These are phyloP conservation scores for Melinaea menophilus DNA, from an alignment of 2,888 invertebrate genomes.

Conservation along the genomic window DNA sequence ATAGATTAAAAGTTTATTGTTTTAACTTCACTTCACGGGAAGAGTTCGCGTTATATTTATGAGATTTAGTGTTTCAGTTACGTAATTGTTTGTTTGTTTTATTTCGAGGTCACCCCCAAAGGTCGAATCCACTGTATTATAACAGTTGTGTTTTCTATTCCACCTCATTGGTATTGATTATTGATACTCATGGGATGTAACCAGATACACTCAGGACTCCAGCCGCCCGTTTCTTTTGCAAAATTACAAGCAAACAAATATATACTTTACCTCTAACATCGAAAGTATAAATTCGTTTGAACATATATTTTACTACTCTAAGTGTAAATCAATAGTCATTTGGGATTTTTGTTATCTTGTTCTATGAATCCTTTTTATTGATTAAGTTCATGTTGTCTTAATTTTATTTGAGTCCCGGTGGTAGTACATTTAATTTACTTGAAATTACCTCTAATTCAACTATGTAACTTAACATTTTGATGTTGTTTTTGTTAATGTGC, in stretches of 20 bases:
- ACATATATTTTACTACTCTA: neutral
- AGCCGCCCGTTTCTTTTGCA: conserved; percentile 47
- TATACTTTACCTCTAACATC: conserved; percentile 8
- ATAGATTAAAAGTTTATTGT: no score
- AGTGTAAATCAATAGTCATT: conserved; percentile 11
- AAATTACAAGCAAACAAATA: conserved; percentile 18
- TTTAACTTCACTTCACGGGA: no score
- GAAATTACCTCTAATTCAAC: no score
- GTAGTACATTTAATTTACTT: no score
- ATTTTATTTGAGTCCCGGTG: no score
- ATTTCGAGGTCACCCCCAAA: neutral
- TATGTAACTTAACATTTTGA: no score
- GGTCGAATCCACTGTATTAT: conserved; percentile 14
- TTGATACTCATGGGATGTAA: conserved; percentile 69
- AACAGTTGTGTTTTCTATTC: conserved; percentile 33
- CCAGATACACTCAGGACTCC: conserved; percentile 45
- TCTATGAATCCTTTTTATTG: conserved; percentile 5
- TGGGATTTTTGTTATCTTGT: conserved; percentile 15
- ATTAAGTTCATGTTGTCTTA: conserved; percentile 3
- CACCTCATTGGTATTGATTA: conserved; percentile 54
- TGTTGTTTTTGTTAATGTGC: no score
- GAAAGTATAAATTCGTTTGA: conserved; percentile 4
- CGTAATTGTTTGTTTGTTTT: no score
- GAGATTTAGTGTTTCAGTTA: no score
- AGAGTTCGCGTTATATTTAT: no score